These are phyloP conservation scores for Limenitis camilla DNA, from an alignment of 2,888 invertebrate genomes.

Conservation along the genomic window DNA sequence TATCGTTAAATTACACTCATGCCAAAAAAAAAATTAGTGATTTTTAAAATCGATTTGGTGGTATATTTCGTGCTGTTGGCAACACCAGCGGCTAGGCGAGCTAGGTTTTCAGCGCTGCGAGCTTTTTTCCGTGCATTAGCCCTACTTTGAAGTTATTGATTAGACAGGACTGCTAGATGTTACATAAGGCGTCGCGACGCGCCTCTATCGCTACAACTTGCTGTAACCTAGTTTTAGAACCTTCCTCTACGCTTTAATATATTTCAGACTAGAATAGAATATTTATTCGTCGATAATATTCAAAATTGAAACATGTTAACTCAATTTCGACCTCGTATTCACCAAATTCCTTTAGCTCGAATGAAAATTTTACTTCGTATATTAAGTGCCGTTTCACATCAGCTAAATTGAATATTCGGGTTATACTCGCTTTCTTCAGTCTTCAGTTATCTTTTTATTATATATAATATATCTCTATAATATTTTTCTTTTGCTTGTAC, in stretches of 20 bases:
- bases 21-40: too few relatives aligned
- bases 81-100: conserved; percentile 34
- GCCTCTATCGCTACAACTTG: conserved; percentile 36
- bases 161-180: conserved; percentile 61
- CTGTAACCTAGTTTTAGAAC: conserved; percentile 31
- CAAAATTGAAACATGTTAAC: background rate
- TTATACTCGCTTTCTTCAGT: too few relatives aligned
- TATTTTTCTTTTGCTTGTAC: too few relatives aligned
- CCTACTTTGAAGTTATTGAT: conserved; percentile 64
- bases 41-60: too few relatives aligned
- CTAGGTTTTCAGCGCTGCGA: conserved; percentile 32
- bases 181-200: conserved; percentile 55
- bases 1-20: too few relatives aligned
- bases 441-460: conserved; percentile 12
- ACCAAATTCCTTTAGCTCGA: background rate
- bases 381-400: conserved; percentile 28
- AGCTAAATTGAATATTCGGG: conserved; percentile 40
- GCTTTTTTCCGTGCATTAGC: conserved; percentile 57
- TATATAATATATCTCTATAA: background rate
- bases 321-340: background rate
- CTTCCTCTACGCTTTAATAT: conserved; percentile 13
- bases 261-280: background rate
- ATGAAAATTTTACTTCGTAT: conserved; percentile 2
- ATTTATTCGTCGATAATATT: background rate
- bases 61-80: too few relatives aligned